Percentiles rank a stretch among this genome's conserved stretches.
Evolutionary conservation across 2,113 vertebrate genomes (phyloP).

Genomic region (Etia nguti): DNA sequence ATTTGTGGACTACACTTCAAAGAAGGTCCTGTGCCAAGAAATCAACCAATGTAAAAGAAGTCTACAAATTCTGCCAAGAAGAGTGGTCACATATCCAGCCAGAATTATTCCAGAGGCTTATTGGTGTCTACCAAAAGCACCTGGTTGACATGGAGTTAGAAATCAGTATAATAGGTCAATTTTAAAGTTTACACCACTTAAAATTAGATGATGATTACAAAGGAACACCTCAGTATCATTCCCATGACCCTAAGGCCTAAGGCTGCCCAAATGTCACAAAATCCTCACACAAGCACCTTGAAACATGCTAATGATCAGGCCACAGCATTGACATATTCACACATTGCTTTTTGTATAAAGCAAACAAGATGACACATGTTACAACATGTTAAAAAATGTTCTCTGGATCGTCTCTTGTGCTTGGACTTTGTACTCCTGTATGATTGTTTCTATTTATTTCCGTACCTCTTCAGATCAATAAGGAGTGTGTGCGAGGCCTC

Average conservation of each 20-base stretch:
- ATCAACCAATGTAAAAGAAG: neutral
- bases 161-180: neutral
- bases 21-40: neutral
- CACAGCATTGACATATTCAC: neutral
- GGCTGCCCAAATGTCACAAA: neutral
- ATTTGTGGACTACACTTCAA: neutral
- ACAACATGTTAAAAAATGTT: neutral
- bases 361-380: neutral
- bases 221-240: neutral
- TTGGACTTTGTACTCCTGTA: neutral
- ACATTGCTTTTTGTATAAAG: neutral
- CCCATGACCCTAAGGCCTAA: neutral
- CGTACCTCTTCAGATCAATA: slow-evolving; percentile 81
- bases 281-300: neutral
- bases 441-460: neutral
- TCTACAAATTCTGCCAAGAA: neutral
- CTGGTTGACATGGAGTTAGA: neutral
- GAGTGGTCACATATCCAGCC: neutral
- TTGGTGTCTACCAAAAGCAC: neutral
- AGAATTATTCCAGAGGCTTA: neutral
- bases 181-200: neutral
- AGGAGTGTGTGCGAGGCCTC: slow-evolving; percentile 92
- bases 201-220: neutral
- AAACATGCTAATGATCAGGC: neutral
- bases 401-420: neutral